Conservation (phyloP, 2,888 invertebrate species). For the Deroplatys truncata region DNA sequence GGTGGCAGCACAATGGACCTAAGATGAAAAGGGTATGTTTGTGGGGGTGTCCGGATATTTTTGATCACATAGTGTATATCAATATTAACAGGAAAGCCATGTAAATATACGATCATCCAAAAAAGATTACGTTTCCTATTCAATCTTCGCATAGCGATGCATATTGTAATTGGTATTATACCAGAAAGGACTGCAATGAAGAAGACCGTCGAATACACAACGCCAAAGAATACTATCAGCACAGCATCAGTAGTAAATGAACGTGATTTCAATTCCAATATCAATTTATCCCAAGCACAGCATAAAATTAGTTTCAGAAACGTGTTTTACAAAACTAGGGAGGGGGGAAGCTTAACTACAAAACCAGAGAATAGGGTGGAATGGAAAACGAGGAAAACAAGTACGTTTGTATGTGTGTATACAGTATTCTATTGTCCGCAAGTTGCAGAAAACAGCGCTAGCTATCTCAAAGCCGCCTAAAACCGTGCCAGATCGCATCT, state of each 20-base stretch:
- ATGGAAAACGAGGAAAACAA: not conserved
- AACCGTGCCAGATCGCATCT: not conserved
- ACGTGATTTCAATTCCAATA: not conserved
- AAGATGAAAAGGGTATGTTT: too few species aligned
- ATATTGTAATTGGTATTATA: too few species aligned
- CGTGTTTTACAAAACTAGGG: not conserved
- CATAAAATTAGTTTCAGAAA: not conserved
- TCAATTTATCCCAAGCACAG: not conserved
- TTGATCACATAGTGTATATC: too few species aligned
- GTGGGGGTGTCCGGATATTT: too few species aligned
- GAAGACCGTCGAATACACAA: too few species aligned
- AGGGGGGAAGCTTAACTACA: not conserved
- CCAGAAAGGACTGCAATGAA: too few species aligned
- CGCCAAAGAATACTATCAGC: too few species aligned
- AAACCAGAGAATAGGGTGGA: not conserved
- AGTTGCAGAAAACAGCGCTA: not conserved
- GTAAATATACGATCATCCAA: too few species aligned
- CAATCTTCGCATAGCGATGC: too few species aligned
- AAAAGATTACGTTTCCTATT: too few species aligned
- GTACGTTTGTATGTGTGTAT: not conserved
- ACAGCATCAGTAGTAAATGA: not conserved
- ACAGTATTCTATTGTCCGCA: not conserved
- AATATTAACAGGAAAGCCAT: too few species aligned
- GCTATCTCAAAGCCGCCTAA: not conserved
- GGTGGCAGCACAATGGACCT: too few species aligned